A percentile compares a stretch with the other conserved stretches of the same genome.
Conservation (phyloP, 2,113 vertebrate genomes). For the Xyrauchen texanus region DNA sequence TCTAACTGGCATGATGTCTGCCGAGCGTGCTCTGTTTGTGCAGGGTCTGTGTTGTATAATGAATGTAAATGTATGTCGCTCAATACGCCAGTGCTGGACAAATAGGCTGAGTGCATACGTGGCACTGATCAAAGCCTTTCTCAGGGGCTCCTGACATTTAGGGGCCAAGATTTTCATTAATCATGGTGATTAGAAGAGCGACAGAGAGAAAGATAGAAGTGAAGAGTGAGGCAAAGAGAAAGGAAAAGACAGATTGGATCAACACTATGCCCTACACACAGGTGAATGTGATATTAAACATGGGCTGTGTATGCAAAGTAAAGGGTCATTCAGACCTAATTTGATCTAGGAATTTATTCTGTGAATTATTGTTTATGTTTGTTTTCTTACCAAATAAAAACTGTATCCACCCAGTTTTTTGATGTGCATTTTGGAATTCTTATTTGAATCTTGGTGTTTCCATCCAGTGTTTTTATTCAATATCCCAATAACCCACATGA, state of each 20-base stretch:
- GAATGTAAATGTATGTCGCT: constrained; percentile 40
- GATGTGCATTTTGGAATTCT: too few relatives aligned
- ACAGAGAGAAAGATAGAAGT: constrained; percentile 6
- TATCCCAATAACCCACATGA: too few relatives aligned
- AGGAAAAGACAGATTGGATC: constrained; percentile 10
- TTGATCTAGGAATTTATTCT: too few relatives aligned
- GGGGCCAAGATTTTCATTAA: constrained; percentile 43
- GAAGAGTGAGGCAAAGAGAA: neutral
- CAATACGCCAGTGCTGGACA: constrained; percentile 15
- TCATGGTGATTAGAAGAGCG: constrained; percentile 11
- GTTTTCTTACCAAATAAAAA: too few relatives aligned
- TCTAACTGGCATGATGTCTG: constrained; percentile 1
- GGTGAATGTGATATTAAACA: constrained; percentile 35
- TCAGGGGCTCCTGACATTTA: constrained; percentile 30
- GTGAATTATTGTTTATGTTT: too few relatives aligned
- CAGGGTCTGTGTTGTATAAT: constrained; percentile 13
- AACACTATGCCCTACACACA: constrained; percentile 5
- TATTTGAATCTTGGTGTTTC: too few relatives aligned
- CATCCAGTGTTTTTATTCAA: too few relatives aligned
- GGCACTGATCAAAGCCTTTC: constrained; percentile 38
- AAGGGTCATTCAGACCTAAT: too few relatives aligned
- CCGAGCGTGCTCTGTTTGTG: constrained; percentile 3
- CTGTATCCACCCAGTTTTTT: too few relatives aligned
- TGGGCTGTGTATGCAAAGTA: neutral
- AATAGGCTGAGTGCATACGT: neutral